These are phyloP conservation scores for Odontothrips loti DNA, from an alignment of 2,888 invertebrate genomes.

Conservation along the genomic window DNA sequence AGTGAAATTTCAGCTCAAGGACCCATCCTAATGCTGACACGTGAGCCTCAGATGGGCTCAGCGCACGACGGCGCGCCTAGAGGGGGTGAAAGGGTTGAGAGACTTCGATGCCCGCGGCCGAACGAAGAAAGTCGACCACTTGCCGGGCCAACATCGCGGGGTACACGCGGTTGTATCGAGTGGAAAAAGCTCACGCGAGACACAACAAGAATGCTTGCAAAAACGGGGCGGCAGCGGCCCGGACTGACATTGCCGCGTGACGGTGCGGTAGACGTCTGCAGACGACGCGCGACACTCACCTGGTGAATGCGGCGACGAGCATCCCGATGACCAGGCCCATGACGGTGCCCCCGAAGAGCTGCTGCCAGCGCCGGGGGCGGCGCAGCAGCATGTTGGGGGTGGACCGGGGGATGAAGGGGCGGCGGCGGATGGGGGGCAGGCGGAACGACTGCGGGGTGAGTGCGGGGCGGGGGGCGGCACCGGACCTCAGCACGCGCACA, in stretches of 20 bases:
- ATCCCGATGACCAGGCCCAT: conserved; percentile 47
- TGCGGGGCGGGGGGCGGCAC: conserved; percentile 15
- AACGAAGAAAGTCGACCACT: not conserved
- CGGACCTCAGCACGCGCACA: not conserved
- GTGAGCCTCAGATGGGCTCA: too few species aligned
- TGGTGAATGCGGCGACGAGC: not conserved
- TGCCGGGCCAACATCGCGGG: too few species aligned
- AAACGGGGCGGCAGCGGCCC: too few species aligned
- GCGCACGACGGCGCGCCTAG: too few species aligned
- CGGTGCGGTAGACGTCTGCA: too few species aligned
- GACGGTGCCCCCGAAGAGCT: conserved; percentile 55
- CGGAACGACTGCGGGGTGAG: conserved; percentile 28
- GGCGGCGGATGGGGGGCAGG: conserved; percentile 21
- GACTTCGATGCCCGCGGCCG: not conserved
- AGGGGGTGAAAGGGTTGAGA: not conserved
- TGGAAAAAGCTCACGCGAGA: too few species aligned
- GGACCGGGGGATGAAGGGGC: not conserved
- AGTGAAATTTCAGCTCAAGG: not conserved
- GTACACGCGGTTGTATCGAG: too few species aligned
- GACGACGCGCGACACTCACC: not conserved
- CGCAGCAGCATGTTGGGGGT: conserved; percentile 32
- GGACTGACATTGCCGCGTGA: too few species aligned
- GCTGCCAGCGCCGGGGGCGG: conserved; percentile 47
- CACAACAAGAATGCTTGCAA: too few species aligned
- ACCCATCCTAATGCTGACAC: not conserved